phyloP scores from a whole-genome alignment of 2,888 invertebrate species.

The Drosophila sordidapex region DNA sequence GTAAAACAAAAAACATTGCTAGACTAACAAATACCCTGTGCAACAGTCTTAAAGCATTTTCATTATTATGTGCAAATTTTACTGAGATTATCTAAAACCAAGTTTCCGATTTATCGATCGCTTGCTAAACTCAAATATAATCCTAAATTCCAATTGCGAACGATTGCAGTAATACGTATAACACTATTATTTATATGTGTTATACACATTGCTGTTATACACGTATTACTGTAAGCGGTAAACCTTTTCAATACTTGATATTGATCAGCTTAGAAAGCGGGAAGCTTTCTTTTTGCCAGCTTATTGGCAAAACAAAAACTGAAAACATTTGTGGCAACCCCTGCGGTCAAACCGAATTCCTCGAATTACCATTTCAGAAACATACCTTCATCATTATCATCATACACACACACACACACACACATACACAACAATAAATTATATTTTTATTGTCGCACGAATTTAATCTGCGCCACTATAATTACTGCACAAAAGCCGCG shows the following conservation, averaged over 20 bases:
- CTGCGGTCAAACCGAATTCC: constrained; percentile 8
- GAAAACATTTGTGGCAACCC: not conserved
- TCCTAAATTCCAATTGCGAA: not conserved
- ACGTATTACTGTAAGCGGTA: not conserved
- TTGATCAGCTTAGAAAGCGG: not conserved
- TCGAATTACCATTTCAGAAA: constrained; percentile 18
- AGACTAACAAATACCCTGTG: constrained; percentile 5
- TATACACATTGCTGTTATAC: not conserved
- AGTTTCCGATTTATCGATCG: not conserved
- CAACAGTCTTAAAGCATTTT: not conserved
- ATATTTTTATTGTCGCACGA: constrained; percentile 20
- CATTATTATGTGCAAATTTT: too few species aligned
- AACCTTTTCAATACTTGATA: not conserved
- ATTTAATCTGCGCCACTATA: constrained; percentile 63
- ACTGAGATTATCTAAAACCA: not conserved
- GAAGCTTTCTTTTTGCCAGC: constrained; percentile 4
- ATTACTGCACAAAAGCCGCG: constrained; percentile 71
- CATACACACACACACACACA: not conserved
- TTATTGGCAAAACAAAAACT: not conserved
- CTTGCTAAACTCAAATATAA: not conserved
- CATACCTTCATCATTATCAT: constrained; percentile 15
- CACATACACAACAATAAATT: not conserved
- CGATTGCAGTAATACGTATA: not conserved
- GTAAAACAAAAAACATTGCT: not conserved
- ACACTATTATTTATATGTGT: not conserved